These are phyloP conservation scores for Macrosoma leucophasiata DNA, from an alignment of 2,888 invertebrate genomes.

Conservation along the genomic window DNA sequence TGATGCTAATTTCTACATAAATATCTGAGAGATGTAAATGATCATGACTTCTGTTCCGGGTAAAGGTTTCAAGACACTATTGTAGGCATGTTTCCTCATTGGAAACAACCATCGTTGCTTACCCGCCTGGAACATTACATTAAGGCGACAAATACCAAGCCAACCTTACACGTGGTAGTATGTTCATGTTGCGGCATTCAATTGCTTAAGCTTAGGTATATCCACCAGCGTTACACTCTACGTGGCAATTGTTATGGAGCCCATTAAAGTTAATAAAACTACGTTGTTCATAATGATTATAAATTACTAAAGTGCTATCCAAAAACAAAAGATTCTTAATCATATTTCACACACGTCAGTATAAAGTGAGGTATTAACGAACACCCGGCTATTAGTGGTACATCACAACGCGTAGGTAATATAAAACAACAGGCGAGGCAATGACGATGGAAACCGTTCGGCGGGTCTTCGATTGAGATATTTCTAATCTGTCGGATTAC, in stretches of 20 bases:
- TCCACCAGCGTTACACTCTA: constrained; percentile 35
- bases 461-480: constrained; percentile 29
- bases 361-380: no score
- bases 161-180: constrained; percentile 22
- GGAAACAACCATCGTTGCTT: constrained; percentile 35
- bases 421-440: constrained; percentile 27
- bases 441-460: constrained; percentile 22
- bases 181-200: constrained; percentile 34
- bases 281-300: constrained; percentile 50
- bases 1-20: no score
- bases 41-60: no score
- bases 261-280: constrained; percentile 52
- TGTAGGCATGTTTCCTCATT: constrained; percentile 35
- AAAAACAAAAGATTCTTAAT: constrained; percentile 45
- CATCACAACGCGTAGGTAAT: no score
- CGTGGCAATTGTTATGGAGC: constrained; percentile 44
- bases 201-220: constrained; percentile 36
- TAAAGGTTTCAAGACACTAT: no score
- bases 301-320: constrained; percentile 47
- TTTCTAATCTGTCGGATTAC: constrained; percentile 56
- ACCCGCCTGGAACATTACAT: constrained; percentile 44
- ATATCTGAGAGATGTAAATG: no score
- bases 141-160: constrained; percentile 35
- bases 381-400: no score
- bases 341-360: no score